Conservation (phyloP, 2,888 invertebrate species). For the Eumacrocentrus americanus region DNA sequence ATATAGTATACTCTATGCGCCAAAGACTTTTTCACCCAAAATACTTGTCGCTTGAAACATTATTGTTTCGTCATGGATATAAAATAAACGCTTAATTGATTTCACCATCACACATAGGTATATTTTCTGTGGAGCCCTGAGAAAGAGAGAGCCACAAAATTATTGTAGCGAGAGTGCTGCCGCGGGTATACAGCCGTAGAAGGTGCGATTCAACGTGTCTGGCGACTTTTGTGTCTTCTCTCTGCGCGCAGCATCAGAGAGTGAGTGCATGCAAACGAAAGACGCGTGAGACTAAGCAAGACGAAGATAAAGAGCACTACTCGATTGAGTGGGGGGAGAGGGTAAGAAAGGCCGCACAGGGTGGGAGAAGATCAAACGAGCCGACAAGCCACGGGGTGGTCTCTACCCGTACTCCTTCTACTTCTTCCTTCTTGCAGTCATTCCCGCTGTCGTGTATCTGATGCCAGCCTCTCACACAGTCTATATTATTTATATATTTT, state of each 20-base stretch:
- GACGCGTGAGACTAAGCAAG: constrained; percentile 8
- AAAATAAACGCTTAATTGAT: too few relatives aligned
- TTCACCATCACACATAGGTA: too few relatives aligned
- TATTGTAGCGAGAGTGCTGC: too few relatives aligned
- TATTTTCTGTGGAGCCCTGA: too few relatives aligned
- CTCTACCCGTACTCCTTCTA: constrained; percentile 49
- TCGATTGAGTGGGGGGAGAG: constrained; percentile 27
- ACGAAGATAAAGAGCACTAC: constrained; percentile 17
- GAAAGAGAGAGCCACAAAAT: too few relatives aligned
- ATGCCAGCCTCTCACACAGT: constrained; percentile 7
- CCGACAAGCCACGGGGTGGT: constrained; percentile 62
- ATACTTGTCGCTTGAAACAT: too few relatives aligned
- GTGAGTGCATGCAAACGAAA: neutral
- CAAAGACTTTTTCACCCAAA: too few relatives aligned
- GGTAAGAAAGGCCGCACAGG: constrained; percentile 37
- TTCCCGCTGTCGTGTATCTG: constrained; percentile 28
- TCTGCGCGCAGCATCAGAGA: neutral
- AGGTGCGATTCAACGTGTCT: constrained; percentile 55
- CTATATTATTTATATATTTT: constrained; percentile 51
- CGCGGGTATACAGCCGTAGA: constrained; percentile 41
- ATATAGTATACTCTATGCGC: too few relatives aligned
- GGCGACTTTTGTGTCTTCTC: constrained; percentile 12
- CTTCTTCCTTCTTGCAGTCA: constrained; percentile 34
- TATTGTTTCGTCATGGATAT: too few relatives aligned
- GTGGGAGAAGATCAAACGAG: constrained; percentile 61